Conservation (phyloP, 2,888 invertebrate species). For the Glaucopsyche alexis region DNA sequence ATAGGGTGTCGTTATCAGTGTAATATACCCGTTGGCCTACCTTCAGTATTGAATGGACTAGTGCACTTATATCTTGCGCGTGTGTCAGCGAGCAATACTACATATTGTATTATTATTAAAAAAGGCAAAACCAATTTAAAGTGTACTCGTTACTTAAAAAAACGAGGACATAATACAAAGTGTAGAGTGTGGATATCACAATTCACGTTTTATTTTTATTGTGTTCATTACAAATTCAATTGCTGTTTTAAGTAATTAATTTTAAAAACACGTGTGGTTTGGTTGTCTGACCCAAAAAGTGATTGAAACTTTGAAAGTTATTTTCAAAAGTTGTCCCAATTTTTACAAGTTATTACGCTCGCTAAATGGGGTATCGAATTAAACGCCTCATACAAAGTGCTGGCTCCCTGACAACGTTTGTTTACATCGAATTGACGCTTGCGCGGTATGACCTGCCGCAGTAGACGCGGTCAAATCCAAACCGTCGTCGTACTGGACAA, state of each 20-base stretch:
- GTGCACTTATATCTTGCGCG: background rate
- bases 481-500: conserved; percentile 44
- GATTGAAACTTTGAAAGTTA: background rate
- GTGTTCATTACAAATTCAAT: background rate
- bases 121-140: too few relatives aligned
- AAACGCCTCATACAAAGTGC: background rate
- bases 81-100: background rate
- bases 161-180: background rate
- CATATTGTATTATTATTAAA: too few relatives aligned
- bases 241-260: too few relatives aligned
- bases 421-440: conserved; percentile 47
- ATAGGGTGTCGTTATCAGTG: conserved; percentile 15
- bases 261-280: background rate
- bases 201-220: background rate
- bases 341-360: background rate
- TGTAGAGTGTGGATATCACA: background rate
- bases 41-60: background rate
- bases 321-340: background rate
- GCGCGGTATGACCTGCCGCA: conserved; percentile 53
- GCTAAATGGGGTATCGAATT: background rate
- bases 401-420: conserved; percentile 32
- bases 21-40: background rate
- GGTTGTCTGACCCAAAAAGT: background rate
- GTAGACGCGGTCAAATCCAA: conserved; percentile 36
- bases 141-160: background rate